Evolutionary conservation across 2,797 vertebrate species (phyloP), one percentile per base, ranked within the genome.

Genomic region (Toxotes lorentzi): DNA sequence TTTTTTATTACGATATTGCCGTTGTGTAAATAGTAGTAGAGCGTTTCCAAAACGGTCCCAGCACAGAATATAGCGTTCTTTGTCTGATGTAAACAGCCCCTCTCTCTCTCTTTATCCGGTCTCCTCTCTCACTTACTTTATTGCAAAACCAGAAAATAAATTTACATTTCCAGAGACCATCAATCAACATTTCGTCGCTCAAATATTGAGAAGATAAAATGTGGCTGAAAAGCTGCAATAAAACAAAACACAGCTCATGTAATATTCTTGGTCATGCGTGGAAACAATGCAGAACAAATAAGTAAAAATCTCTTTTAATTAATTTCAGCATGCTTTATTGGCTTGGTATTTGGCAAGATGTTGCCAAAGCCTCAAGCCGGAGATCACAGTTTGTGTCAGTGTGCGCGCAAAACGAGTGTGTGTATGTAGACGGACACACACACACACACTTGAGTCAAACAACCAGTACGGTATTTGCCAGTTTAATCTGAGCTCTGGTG

Each of bases 281-380:
- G 51, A 72, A 56, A 79, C 54, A 56, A 34, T 74, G 40, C 40
- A 41, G 41, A 77, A 60, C 40, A 38, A 68, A 73, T 66, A 40
- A 47, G 66, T 56, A 32, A 66, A 54, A 60, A 60, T 56, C 38
- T 30, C 4, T 63, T 70, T 70, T 60, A 56, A 77, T 79, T 68
- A 23, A 53, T 56, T 73, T 59, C 38, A 73, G 32, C 51, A 30
- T 66, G 21, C 5, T 84, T 78, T 82, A 78, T 64, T 80, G 59
- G n/a, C 30, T 61, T 57, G 35, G 19, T 53, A 50, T 65, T 76
- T 80, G 58, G 54, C 38, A 69, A 4, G 27, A 8, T 51, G 48
- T 30, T 78, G 23, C 41, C 50, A 82, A 62, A 73, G 23, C 30
- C 34, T 78, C 35, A 65, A 60, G 43, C 41, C 41, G 58, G 41